A percentile compares a stretch with the other conserved stretches of the same genome.
Evolutionary conservation across 2,888 invertebrate genomes (phyloP).

Genomic region (Petrolisthes cinctipes): DNA sequence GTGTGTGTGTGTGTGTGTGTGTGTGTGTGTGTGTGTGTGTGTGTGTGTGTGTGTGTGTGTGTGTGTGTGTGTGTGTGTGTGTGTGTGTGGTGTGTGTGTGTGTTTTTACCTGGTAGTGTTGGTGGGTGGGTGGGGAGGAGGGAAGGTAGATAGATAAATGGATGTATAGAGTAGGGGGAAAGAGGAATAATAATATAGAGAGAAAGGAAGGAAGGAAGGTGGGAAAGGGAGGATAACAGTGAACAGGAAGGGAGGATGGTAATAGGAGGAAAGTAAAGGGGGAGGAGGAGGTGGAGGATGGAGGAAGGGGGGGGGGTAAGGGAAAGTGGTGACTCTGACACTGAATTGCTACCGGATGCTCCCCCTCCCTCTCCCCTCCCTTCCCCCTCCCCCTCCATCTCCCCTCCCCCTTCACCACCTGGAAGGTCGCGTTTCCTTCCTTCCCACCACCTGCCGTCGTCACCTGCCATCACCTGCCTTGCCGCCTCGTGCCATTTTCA

Average conservation of each 20-base stretch:
- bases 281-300: neutral
- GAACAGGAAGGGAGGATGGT: neutral
- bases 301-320: neutral
- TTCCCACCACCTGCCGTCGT: neutral
- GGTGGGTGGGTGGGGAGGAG: too few relatives aligned
- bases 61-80: neutral
- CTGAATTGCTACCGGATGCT: conserved; percentile 27
- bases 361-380: neutral
- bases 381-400: neutral
- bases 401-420: neutral
- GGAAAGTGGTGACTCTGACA: conserved; percentile 32
- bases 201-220: neutral
- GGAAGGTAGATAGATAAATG: too few relatives aligned
- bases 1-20: neutral
- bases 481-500: neutral
- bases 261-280: neutral
- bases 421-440: neutral
- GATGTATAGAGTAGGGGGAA: neutral
- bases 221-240: neutral
- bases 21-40: neutral
- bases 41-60: neutral
- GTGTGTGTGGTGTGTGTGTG: neutral
- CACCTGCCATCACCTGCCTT: neutral
- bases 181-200: neutral
- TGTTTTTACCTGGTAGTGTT: neutral